These are phyloP conservation scores for Oostethus manadensis DNA, from an alignment of 2,113 vertebrate species.

Conservation along the genomic window DNA sequence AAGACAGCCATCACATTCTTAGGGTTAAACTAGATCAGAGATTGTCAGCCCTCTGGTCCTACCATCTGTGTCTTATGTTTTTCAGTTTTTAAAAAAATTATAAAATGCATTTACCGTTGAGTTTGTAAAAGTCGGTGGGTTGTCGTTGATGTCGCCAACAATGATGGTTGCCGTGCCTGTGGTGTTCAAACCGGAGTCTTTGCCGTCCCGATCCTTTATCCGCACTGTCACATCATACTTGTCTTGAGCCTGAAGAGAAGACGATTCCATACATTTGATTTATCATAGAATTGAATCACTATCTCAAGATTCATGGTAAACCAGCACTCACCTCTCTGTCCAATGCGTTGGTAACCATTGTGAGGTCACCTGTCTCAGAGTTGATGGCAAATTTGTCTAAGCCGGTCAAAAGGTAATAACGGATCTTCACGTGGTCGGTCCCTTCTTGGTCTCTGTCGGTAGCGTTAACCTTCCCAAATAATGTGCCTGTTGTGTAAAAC, in stretches of 20 bases:
- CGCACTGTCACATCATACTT: slow-evolving; percentile 65
- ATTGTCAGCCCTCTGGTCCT: too few relatives aligned
- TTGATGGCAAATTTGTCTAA: slow-evolving; percentile 67
- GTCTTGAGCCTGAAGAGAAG: slow-evolving; percentile 63
- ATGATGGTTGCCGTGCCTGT: slow-evolving; percentile 75
- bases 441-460: slow-evolving; percentile 74
- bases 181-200: slow-evolving; percentile 60
- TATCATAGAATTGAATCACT: rapidly evolving
- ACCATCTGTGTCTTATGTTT: too few relatives aligned
- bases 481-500: slow-evolving; percentile 60
- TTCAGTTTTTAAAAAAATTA: too few relatives aligned
- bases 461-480: slow-evolving; percentile 73
- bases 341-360: slow-evolving; percentile 55
- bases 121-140: slow-evolving; percentile 75
- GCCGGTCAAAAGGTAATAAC: slow-evolving; percentile 65
- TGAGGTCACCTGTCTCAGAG: slow-evolving; percentile 69
- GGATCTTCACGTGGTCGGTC: slow-evolving; percentile 71
- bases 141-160: slow-evolving; percentile 81
- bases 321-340: slow-evolving; percentile 81
- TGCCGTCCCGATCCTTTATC: slow-evolving; percentile 78
- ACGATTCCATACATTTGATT: background rate
- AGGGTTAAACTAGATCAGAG: background rate
- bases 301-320: background rate
- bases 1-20: too few relatives aligned
- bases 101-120: slow-evolving; percentile 72